phyloP scores from a whole-genome alignment of 1,140 invertebrate genomes.

The Zaprionus africanus region DNA sequence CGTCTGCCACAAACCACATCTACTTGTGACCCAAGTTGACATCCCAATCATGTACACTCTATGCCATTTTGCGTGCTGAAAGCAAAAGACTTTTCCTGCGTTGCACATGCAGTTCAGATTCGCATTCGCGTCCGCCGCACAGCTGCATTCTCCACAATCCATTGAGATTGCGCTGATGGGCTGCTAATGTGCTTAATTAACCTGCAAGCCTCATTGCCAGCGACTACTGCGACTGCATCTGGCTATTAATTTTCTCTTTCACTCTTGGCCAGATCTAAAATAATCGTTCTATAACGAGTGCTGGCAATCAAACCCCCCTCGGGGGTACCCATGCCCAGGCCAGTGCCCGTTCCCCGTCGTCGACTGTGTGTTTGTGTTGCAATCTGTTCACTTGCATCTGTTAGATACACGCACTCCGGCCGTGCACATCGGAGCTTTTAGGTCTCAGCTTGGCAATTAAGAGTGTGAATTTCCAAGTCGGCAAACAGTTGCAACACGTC shows the following conservation, averaged over 20 bases:
- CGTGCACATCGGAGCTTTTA: constrained; percentile 31
- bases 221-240: constrained; percentile 59
- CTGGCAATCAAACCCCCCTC: constrained; percentile 7
- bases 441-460: constrained; percentile 64
- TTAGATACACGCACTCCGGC: constrained; percentile 44
- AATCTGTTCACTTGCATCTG: constrained; percentile 40
- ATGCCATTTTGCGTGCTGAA: not conserved
- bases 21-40: constrained; percentile 8
- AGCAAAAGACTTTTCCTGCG: not conserved
- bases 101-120: constrained; percentile 4
- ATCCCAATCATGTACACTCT: not conserved
- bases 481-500: constrained; percentile 74
- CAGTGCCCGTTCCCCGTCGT: not conserved
- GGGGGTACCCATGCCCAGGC: not conserved
- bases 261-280: constrained; percentile 52
- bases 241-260: constrained; percentile 80
- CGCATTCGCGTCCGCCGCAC: not conserved
- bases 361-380: constrained; percentile 2
- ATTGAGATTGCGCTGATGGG: constrained; percentile 61
- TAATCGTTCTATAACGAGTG: constrained; percentile 59
- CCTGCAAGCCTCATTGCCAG: constrained; percentile 45
- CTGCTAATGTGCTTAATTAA: constrained; percentile 77
- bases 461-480: constrained; percentile 75
- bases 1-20: no score
- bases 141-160: constrained; percentile 8